Percentiles rank a stretch among this genome's conserved stretches.
Evolutionary conservation across 2,113 vertebrate genomes (phyloP).

Genomic region (Hipposideros armiger): DNA sequence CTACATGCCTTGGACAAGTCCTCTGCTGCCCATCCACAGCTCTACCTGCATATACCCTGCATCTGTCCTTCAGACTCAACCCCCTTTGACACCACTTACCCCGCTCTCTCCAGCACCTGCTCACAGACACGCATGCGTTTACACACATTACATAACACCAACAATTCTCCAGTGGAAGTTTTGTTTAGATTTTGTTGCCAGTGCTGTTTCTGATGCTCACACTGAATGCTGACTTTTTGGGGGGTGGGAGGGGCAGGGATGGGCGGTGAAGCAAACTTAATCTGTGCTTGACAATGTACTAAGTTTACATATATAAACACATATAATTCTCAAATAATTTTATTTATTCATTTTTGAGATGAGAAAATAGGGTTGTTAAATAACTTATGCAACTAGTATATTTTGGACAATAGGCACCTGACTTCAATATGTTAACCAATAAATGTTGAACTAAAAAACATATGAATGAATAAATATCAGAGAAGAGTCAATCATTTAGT

Average conservation of each 20-base stretch:
- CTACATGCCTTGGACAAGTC: not conserved
- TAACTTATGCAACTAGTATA: not conserved
- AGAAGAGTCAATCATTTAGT: not conserved
- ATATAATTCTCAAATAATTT: not conserved
- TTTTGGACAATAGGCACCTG: not conserved
- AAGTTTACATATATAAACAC: not conserved
- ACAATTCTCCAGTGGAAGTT: not conserved
- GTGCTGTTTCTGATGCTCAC: rapidly evolving
- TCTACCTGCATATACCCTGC: not conserved
- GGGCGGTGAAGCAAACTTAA: not conserved
- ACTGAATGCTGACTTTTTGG: not conserved
- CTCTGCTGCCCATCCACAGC: not conserved
- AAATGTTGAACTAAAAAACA: not conserved
- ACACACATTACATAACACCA: not conserved
- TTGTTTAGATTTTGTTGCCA: not conserved
- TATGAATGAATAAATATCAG: not conserved
- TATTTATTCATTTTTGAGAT: not conserved
- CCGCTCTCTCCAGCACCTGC: not conserved
- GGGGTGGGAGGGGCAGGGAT: too few species aligned
- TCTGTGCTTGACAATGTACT: not conserved
- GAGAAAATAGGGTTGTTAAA: not conserved
- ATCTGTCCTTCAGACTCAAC: rapidly evolving
- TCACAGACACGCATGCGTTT: not conserved
- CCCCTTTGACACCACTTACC: not conserved
- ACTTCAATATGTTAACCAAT: not conserved